Conservation (phyloP, 2,797 vertebrate species). For the Acrossocheilus fasciatus region DNA sequence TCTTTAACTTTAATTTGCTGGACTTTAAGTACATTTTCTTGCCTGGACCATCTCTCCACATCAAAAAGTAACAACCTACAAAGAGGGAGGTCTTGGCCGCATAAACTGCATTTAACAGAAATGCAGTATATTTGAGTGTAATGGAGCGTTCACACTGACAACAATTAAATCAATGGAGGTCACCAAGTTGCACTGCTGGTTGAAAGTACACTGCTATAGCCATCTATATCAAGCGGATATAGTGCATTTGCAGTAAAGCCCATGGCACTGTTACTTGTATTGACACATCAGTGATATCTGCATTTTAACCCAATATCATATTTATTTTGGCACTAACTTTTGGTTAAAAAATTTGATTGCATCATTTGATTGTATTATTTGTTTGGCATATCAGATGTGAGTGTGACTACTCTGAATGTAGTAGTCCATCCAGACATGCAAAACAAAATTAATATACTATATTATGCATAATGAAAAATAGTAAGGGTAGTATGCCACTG, state of each 20-base stretch:
- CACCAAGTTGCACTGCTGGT: constrained; percentile 4
- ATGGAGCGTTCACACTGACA: neutral
- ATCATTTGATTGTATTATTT: neutral
- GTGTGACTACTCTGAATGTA: neutral
- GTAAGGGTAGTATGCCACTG: neutral
- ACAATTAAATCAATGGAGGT: neutral
- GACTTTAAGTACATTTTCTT: constrained; percentile 53
- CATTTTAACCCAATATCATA: neutral
- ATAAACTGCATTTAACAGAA: constrained; percentile 43
- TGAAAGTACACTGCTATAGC: neutral
- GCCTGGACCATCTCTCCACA: constrained; percentile 51
- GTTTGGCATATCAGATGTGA: neutral
- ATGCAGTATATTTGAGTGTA: constrained; percentile 24
- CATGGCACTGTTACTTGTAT: neutral
- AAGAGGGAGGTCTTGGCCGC: constrained; percentile 40
- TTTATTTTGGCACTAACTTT: neutral
- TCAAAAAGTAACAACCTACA: constrained; percentile 53
- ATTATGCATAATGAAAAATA: neutral
- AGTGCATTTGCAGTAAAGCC: neutral
- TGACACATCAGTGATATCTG: neutral
- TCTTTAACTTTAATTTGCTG: neutral
- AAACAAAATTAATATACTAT: neutral
- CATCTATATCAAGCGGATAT: neutral
- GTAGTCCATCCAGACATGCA: neutral
- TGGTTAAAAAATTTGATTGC: neutral